Evolutionary conservation across 2,888 invertebrate genomes (phyloP).

Genomic region (Lamellibrachia columna): DNA sequence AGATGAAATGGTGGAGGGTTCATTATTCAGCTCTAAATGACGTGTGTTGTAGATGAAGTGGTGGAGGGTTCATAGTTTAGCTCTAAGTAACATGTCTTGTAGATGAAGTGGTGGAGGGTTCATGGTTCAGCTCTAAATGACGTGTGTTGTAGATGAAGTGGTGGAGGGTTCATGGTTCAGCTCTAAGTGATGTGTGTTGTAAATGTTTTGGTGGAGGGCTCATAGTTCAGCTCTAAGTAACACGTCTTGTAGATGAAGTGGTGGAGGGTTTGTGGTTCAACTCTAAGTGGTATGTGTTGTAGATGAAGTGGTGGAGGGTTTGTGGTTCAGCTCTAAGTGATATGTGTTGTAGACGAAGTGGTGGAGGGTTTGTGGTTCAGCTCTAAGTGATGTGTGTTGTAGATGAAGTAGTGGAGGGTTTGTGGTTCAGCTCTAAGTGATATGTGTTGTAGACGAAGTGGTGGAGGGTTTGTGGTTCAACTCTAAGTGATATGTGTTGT

Average conservation of each 20-base stretch:
- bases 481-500: not conserved
- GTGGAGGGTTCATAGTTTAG: not conserved
- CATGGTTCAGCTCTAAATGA: not conserved
- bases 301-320: not conserved
- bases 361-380: not conserved
- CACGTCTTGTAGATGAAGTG: not conserved
- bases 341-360: not conserved
- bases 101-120: not conserved
- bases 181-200: not conserved
- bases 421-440: too few relatives aligned
- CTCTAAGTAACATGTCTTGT: not conserved
- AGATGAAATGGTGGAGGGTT: not conserved
- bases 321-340: not conserved
- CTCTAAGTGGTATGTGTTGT: not conserved
- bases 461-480: not conserved
- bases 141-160: not conserved
- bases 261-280: not conserved
- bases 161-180: not conserved
- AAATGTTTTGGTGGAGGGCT: not conserved
- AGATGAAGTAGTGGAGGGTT: constrained; percentile 40
- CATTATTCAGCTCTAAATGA: not conserved
- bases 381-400: constrained; percentile 23
- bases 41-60: not conserved
- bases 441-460: too few relatives aligned
- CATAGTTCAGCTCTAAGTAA: not conserved